Evolutionary conservation across 2,113 vertebrate species (phyloP).

Genomic region (Pogona vitticeps): DNA sequence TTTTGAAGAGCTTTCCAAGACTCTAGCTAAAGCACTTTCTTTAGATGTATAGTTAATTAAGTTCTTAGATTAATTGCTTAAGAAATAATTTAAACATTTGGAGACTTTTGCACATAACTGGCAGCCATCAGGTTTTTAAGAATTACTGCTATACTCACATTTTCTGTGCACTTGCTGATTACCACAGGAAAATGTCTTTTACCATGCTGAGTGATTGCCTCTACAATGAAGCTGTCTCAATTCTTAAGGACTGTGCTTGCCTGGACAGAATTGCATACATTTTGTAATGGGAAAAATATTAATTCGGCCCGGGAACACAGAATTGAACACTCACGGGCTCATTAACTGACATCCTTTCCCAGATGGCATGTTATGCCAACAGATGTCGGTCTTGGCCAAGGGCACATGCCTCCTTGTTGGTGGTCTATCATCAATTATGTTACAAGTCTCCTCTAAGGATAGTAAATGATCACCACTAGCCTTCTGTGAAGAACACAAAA

Average conservation of each 20-base stretch:
- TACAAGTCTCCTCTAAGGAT: neutral
- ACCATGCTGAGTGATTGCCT: neutral
- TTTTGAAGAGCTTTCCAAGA: neutral
- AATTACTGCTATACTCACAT: neutral
- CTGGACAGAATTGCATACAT: neutral
- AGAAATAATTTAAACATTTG: neutral
- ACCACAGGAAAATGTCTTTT: neutral
- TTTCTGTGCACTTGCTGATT: neutral
- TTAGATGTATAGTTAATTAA: neutral
- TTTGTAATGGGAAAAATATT: neutral
- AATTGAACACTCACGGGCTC: neutral
- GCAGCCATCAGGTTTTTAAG: neutral
- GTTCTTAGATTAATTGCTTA: neutral
- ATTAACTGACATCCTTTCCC: neutral
- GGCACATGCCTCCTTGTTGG: neutral
- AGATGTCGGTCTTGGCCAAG: neutral
- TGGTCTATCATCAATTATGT: neutral
- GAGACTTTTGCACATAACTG: neutral
- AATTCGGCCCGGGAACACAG: neutral
- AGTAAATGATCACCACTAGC: neutral
- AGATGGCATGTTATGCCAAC: slow-evolving; percentile 12
- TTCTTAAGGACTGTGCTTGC: neutral
- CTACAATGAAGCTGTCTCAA: neutral
- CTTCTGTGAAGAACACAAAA: neutral
- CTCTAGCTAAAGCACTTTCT: neutral